A percentile compares a stretch with the other conserved stretches of the same genome.
Evolutionary conservation across 2,888 invertebrate genomes (phyloP).

Genomic region (Lochmaea capreae): DNA sequence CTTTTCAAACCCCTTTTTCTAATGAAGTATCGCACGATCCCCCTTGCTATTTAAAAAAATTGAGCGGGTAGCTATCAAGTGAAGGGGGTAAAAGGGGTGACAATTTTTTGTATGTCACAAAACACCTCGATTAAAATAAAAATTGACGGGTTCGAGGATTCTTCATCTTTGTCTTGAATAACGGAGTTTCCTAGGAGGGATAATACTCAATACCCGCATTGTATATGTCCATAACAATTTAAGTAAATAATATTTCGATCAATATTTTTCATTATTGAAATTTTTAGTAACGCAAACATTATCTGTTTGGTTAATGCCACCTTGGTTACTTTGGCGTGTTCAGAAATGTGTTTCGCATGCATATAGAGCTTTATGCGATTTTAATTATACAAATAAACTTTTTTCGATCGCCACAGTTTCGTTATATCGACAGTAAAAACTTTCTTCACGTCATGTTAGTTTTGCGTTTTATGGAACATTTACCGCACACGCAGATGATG

Average conservation of each 20-base stretch:
- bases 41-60: no score
- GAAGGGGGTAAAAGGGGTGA: no score
- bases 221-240: no score
- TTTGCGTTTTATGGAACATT: neutral
- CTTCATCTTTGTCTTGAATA: no score
- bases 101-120: no score
- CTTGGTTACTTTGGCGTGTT: slow-evolving; percentile 26
- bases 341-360: slow-evolving; percentile 38
- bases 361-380: slow-evolving; percentile 39
- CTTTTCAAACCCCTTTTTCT: no score
- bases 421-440: neutral
- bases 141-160: no score
- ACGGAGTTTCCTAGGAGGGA: no score
- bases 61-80: no score
- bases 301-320: slow-evolving; percentile 23
- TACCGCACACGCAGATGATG: neutral
- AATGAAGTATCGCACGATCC: no score
- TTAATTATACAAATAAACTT: slow-evolving; percentile 36
- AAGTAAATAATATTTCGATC: neutral
- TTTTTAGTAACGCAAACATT: slow-evolving; percentile 19
- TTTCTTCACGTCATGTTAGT: neutral
- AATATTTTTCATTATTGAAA: neutral
- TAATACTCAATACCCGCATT: no score
- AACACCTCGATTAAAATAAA: no score
- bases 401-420: neutral